Evolutionary conservation across 2,797 vertebrate species (phyloP), one percentile per base, ranked within the genome.

Genomic region (Aulostomus chinensis): DNA sequence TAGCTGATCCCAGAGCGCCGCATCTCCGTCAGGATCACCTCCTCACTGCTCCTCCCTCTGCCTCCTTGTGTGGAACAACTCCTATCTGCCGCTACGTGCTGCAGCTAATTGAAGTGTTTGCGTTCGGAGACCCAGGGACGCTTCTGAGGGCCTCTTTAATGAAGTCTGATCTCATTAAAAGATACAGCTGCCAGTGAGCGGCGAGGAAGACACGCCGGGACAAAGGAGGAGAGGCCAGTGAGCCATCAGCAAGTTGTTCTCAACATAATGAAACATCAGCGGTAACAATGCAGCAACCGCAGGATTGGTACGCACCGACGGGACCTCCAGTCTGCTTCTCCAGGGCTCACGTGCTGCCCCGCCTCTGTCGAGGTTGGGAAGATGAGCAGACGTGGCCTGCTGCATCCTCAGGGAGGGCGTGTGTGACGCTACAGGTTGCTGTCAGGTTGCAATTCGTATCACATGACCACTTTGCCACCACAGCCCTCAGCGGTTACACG

Each of bases 81-180:
- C 46, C 61, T 63, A 71, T 77, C 65, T 55, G 67, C 59, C 9
- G 18, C 47, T 65, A 11, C 42, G 36, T 18, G 34, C 58, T 10
- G 45, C 22, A 13, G 68, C 77, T 89, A 86, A 86, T 85, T 86
- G 84, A 80, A 87, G 87, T 54, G 35, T 85, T 85, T 78, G 76
- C 62, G 17, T 73, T 73, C 77, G 69, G 90, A 83, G 76, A 91
- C 79, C 59, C 32, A 28, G 69, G 89, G 86, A 80, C 53, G 71
- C 76, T 86, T 84, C 48, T 79, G 65, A 48, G 55, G 84, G 80
- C 43, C 78, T 84, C 84, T 85, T 87, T 92, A 92, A 93, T 89
- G 88, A 86, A 86, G 78, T 78, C 34, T 88, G 91, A 93, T 94
- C 90, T 92, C 91, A 94, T 94, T 94, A 93, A 94, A 94, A 93